phyloP scores from a whole-genome alignment of 2,113 vertebrate genomes.

The Hypanus sabinus region DNA sequence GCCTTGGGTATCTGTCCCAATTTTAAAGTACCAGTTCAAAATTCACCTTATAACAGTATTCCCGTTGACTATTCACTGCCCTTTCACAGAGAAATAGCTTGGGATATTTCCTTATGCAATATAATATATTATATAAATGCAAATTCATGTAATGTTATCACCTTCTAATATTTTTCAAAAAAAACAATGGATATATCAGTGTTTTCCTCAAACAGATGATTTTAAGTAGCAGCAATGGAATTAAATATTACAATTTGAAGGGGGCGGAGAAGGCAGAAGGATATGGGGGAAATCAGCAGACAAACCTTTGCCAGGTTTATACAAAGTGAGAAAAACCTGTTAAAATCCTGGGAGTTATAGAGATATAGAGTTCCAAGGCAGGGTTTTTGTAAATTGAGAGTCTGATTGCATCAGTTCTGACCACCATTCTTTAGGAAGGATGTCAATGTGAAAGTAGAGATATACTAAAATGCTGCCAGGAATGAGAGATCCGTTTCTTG shows the following conservation, averaged over 20 bases:
- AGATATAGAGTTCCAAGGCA: neutral
- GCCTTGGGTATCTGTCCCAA: neutral
- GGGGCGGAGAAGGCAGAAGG: neutral
- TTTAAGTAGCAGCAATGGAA: neutral
- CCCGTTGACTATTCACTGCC: neutral
- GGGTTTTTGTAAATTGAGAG: no score
- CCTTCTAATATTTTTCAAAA: neutral
- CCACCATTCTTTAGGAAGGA: no score
- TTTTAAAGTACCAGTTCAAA: neutral
- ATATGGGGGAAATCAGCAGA: neutral
- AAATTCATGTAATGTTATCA: neutral
- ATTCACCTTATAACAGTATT: neutral
- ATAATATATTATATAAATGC: neutral
- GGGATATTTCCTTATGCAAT: neutral
- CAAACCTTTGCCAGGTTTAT: neutral
- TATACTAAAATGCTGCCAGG: neutral
- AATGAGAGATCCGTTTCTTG: neutral
- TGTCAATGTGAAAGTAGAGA: neutral
- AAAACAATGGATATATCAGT: neutral
- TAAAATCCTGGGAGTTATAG: neutral
- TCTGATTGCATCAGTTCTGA: no score
- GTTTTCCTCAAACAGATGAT: neutral
- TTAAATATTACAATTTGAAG: neutral
- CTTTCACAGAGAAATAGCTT: neutral
- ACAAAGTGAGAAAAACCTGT: neutral